These are phyloP conservation scores for Cosmopolites sordidus DNA, from an alignment of 2,888 invertebrate species.

Conservation along the genomic window DNA sequence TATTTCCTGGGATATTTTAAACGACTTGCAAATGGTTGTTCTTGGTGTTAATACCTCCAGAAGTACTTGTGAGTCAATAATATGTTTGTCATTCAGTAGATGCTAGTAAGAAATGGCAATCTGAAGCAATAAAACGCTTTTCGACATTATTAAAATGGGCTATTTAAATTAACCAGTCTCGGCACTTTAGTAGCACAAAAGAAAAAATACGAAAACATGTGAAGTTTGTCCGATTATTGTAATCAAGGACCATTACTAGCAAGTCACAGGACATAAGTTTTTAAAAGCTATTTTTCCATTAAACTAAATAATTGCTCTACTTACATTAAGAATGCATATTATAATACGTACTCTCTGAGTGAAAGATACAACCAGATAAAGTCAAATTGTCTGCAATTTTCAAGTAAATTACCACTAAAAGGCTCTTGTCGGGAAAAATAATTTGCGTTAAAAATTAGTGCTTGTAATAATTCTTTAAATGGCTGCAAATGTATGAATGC, in stretches of 20 bases:
- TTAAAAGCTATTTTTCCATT: constrained; percentile 13
- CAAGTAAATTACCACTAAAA: constrained; percentile 18
- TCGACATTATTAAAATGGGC: too few relatives aligned
- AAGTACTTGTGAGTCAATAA: too few relatives aligned
- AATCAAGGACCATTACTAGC: constrained; percentile 16
- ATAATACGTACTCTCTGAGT: constrained; percentile 11
- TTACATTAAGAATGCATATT: constrained; percentile 11
- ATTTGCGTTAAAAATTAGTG: constrained; percentile 11
- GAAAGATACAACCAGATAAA: constrained; percentile 19
- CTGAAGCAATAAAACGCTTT: too few relatives aligned
- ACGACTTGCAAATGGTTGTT: too few relatives aligned
- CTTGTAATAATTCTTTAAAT: constrained; percentile 10
- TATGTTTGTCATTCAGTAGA: too few relatives aligned
- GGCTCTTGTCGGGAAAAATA: constrained; percentile 9
- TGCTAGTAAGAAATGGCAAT: too few relatives aligned
- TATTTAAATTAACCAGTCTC: too few relatives aligned
- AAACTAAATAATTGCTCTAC: constrained; percentile 16
- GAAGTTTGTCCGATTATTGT: constrained; percentile 11
- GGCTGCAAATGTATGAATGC: constrained; percentile 1
- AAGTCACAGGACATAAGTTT: constrained; percentile 5
- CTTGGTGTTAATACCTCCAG: too few relatives aligned
- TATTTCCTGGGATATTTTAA: too few relatives aligned
- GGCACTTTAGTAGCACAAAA: not conserved
- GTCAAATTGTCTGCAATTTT: constrained; percentile 20
- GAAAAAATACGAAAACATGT: not conserved